phyloP scores from a whole-genome alignment of 2,113 vertebrate species.

The Steatornis caripensis region DNA sequence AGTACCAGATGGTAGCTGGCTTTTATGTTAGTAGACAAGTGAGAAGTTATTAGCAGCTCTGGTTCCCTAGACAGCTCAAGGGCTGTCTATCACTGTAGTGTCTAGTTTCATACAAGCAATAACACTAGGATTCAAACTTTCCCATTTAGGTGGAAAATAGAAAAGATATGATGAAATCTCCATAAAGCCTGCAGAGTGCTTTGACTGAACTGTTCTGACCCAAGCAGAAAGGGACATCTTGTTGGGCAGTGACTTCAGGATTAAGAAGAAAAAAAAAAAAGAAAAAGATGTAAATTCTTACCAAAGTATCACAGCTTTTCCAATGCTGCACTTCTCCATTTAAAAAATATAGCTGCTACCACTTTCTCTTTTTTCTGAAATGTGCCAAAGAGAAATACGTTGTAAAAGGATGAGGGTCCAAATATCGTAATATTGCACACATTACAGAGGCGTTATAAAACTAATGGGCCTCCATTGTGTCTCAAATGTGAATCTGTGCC shows the following conservation, averaged over 20 bases:
- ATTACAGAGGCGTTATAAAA: background rate
- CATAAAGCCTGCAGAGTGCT: background rate
- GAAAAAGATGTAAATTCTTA: background rate
- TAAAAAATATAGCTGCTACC: background rate
- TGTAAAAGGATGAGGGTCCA: background rate
- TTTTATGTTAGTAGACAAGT: background rate
- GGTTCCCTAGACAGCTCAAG: background rate
- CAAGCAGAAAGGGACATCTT: background rate
- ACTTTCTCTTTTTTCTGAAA: background rate
- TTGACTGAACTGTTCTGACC: background rate
- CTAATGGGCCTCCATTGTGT: fast-evolving
- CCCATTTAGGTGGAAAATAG: background rate
- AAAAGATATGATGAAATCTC: background rate
- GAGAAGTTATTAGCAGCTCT: background rate
- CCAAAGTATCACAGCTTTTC: background rate
- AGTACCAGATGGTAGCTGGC: background rate
- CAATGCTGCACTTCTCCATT: background rate
- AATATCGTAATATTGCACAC: background rate
- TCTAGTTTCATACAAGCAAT: background rate
- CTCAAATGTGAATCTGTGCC: background rate
- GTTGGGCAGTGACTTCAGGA: background rate
- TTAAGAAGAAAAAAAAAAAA: background rate
- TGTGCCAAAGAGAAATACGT: background rate
- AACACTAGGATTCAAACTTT: background rate
- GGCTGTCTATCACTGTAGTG: background rate